Base-by-base conservation (phyloP, 2,888 invertebrate genomes). In the Drosophila niveifrons region DNA sequence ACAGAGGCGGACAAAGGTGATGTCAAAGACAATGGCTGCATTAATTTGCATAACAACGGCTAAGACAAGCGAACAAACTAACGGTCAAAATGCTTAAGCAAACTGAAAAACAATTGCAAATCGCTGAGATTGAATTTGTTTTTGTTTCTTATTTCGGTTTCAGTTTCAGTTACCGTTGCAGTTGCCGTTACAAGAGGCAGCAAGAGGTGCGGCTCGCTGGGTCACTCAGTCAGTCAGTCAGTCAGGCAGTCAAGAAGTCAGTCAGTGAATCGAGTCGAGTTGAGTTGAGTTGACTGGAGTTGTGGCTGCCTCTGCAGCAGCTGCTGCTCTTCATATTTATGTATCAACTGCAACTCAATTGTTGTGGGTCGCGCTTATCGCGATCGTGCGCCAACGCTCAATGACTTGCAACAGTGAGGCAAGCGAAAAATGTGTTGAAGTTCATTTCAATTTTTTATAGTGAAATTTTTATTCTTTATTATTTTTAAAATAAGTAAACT, bases 31-130 rank as follows among this genome's bases (percentile, higher is more conserved):
- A 43, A 34, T 23, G 50, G 50, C 66, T 62, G 68, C 67, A 67
- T 59, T 82, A 67, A 85, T 85, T 85, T 78, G 72, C 80, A 80
- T 85, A 80, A 72, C 62, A 62, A 23, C 39, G 70, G 23, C 8
- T 6, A 23, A 41, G 18, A 56, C 13, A 59, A 66, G 47, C 57
- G 39, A 41, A 43, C 44, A 51, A 51, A 43, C 36, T 59, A 75
- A 68, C 65, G 73, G 73, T 76, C 56, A 51, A 69, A 81, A 67
- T 84, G 80, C 65, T 48, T 66, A 46, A 47, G 43, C 68, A 80
- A 85, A 72, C n/a, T 23, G 23, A 6, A 23, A 23, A 23, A 23
- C 82, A 85, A 70, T 78, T 64, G 67, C 68, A 72, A 69, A 62
- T 78, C 66, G 63, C 63, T 51, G 44, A 62, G 62, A 62, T 69